phyloP scores from a whole-genome alignment of 2,797 vertebrate genomes.

The Enteromius mattozi region DNA sequence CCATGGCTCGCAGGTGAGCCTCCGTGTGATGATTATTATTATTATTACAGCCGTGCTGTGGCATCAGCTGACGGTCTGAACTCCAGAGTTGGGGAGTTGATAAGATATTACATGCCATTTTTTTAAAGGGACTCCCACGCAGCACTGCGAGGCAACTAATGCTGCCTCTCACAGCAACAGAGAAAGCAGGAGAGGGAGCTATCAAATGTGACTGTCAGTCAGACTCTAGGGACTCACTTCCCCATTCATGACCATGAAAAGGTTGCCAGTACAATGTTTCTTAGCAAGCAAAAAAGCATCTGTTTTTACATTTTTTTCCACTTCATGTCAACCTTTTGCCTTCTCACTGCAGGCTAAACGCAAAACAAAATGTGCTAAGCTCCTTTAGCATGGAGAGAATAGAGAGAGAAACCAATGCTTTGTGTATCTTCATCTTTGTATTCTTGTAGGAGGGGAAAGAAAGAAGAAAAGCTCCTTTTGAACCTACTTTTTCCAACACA shows the following conservation, averaged over 20 bases:
- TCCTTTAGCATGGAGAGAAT: constrained; percentile 68
- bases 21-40: constrained; percentile 25
- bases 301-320: constrained; percentile 53
- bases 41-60: background rate
- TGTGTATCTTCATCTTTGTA: constrained; percentile 70
- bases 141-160: constrained; percentile 44
- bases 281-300: constrained; percentile 55
- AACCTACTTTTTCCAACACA: constrained; percentile 62
- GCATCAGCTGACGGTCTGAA: constrained; percentile 14
- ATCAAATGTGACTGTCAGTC: constrained; percentile 68
- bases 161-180: constrained; percentile 63
- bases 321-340: constrained; percentile 77
- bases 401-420: constrained; percentile 74
- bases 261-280: constrained; percentile 58
- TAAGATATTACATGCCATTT: constrained; percentile 38
- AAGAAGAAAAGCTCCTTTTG: constrained; percentile 68
- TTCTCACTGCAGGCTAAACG: constrained; percentile 77
- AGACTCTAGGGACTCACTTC: constrained; percentile 65
- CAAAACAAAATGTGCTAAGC: constrained; percentile 74
- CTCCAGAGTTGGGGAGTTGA: constrained; percentile 48
- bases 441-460: constrained; percentile 68
- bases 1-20: constrained; percentile 38
- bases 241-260: constrained; percentile 73
- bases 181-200: constrained; percentile 64
- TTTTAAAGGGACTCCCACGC: constrained; percentile 54